A percentile compares a stretch with the other conserved stretches of the same genome.
These are phyloP conservation scores for Blastomussa wellsi DNA, from an alignment of 92 coral and sea anemone species.

Conservation along the genomic window DNA sequence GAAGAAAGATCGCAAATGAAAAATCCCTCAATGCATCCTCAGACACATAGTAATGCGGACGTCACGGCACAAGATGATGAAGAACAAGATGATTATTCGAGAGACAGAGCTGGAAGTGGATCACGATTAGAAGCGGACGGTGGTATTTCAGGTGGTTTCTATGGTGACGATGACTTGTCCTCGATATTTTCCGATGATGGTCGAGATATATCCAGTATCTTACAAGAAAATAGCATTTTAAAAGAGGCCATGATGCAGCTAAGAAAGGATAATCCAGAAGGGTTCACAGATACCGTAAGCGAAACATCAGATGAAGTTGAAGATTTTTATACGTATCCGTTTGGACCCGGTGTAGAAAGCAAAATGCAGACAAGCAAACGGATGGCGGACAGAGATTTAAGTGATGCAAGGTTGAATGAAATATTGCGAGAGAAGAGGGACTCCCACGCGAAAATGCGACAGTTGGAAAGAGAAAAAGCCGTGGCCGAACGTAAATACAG, in stretches of 20 bases:
- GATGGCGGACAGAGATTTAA: slow-evolving; percentile 71
- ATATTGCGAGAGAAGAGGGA: slow-evolving; percentile 68
- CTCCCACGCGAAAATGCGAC: slow-evolving; percentile 62
- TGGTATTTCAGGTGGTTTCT: slow-evolving; percentile 19
- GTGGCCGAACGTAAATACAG: slow-evolving; percentile 40
- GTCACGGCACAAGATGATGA: slow-evolving; percentile 1
- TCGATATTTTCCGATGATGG: slow-evolving; percentile 72
- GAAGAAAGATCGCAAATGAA: background rate
- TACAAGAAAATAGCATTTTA: slow-evolving; percentile 54
- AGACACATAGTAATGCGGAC: slow-evolving; percentile 1
- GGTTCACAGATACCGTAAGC: slow-evolving; percentile 69
- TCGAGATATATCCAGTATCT: slow-evolving; percentile 49
- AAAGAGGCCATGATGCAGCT: slow-evolving; percentile 59
- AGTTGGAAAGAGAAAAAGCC: slow-evolving; percentile 68
- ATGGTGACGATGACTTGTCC: slow-evolving; percentile 61
- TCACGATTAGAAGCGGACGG: slow-evolving; percentile 11
- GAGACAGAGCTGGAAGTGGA: background rate
- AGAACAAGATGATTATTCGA: background rate
- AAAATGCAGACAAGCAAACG: slow-evolving; percentile 52
- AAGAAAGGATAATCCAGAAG: slow-evolving; percentile 49
- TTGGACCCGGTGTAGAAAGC: slow-evolving; percentile 5
- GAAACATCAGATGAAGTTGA: slow-evolving; percentile 78
- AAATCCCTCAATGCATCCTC: background rate
- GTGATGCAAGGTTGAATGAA: slow-evolving; percentile 58
- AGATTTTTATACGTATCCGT: slow-evolving; percentile 16